These are phyloP conservation scores for Tenualosa ilisha DNA, from an alignment of 2,797 vertebrate genomes.

Conservation along the genomic window DNA sequence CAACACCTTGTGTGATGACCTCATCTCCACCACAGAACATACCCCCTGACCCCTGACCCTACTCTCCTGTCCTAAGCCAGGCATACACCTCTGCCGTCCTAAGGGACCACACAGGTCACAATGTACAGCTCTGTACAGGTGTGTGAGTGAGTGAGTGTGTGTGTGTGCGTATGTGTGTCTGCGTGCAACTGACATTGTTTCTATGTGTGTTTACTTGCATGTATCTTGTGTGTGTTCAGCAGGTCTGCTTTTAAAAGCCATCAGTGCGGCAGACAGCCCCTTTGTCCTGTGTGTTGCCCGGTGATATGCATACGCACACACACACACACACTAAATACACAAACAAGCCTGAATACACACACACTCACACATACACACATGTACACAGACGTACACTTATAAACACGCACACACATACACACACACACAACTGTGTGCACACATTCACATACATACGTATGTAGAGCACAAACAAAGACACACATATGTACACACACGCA, in stretches of 20 bases:
- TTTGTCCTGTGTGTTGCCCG: neutral
- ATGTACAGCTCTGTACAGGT: too few relatives aligned
- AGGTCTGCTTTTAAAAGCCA: neutral
- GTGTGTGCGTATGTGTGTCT: neutral
- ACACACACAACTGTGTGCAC: neutral
- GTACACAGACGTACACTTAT: neutral
- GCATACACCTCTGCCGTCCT: too few relatives aligned
- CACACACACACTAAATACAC: neutral
- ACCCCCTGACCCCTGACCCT: too few relatives aligned
- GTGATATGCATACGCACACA: neutral
- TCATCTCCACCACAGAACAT: too few relatives aligned
- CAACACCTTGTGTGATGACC: too few relatives aligned
- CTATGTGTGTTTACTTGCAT: neutral
- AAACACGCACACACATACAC: neutral
- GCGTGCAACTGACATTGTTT: neutral
- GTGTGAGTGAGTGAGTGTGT: neutral
- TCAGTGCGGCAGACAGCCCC: neutral
- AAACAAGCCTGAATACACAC: neutral
- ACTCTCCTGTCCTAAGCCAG: too few relatives aligned
- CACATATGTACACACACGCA: neutral
- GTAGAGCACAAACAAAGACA: neutral
- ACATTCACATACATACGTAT: neutral
- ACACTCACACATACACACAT: neutral
- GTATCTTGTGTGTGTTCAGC: neutral
- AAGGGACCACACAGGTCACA: too few relatives aligned